Base-by-base conservation (phyloP, 2,113 vertebrate species). In the Patagioenas fasciata region DNA sequence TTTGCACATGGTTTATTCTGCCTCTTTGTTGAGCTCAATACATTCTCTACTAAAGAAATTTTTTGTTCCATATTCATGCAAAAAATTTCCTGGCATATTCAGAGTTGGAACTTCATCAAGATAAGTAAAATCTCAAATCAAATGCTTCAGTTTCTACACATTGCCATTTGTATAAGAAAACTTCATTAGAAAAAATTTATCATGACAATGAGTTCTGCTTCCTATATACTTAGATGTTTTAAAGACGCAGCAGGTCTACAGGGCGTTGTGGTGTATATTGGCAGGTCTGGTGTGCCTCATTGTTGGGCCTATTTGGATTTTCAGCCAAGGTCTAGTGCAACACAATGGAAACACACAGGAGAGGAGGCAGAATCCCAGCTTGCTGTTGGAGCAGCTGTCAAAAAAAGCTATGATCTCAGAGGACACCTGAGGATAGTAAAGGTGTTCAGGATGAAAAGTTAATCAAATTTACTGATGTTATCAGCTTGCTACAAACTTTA, bases 281-380 rank as follows among this genome's bases (percentile, higher is more conserved):
- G 32, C 51, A 71, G 48, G 7, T 34, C 44, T 78, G 13, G 17
- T 24, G 4, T 18, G 48, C 14, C 48, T 90, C 24, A 10, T 28
- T 57, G 5, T 79, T 64, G 34, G 67, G 19, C 14, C 11, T 23
- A 1, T 26, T 50, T 50, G 32, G 23, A 26, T 72, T 85, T 88
- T 57, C 38, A 64, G 57, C 17, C 1, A 4, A 42, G 38, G 3
- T 61, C 44, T 75, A 17, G 7, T 50, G 8, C 0, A 0, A 77
- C 3, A 0, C 6, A 4, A 5, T n/a, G 38, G 80, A 75, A 85
- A 61, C 19, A 53, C 31, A 57, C 13, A 4, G 16, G 32, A 24
- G 9, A 70, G 36, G 2, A 56, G 18, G 24, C n/a, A 70, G 25
- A 91, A 57, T 66, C 44, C n/a, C 66, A 31, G 16, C 53, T 72